These are phyloP conservation scores for Galleria mellonella DNA, from an alignment of 1,140 invertebrate species.

Conservation along the genomic window DNA sequence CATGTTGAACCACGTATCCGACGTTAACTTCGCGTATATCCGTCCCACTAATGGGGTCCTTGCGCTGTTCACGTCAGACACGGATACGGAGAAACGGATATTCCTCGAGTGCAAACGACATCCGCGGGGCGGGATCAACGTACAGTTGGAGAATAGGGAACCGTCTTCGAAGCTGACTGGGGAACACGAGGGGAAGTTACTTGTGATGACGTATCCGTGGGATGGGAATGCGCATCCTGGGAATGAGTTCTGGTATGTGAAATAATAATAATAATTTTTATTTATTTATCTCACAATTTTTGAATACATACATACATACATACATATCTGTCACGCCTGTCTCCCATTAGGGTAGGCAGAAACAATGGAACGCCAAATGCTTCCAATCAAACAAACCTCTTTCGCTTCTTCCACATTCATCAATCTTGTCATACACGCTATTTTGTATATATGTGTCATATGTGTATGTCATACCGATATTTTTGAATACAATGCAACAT, in stretches of 20 bases:
- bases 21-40: constrained; percentile 70
- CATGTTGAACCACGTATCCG: constrained; percentile 48
- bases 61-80: constrained; percentile 12
- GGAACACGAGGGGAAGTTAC: constrained; percentile 70
- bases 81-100: constrained; percentile 27
- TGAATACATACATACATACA: not conserved
- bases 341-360: no score
- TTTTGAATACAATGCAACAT: no score
- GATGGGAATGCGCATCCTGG: constrained; percentile 81
- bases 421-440: no score
- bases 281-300: not conserved
- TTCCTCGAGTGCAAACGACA: constrained; percentile 53
- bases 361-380: no score
- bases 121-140: constrained; percentile 62
- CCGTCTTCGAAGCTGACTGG: constrained; percentile 56
- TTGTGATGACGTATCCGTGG: constrained; percentile 80
- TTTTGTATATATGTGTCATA: no score
- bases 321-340: no score
- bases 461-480: no score
- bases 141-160: constrained; percentile 57
- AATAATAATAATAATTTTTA: no score
- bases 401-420: no score
- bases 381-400: no score
- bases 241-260: constrained; percentile 75
- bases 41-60: constrained; percentile 29